These are phyloP conservation scores for Microcaecilia unicolor DNA, from an alignment of 2,797 vertebrate species.

Conservation along the genomic window DNA sequence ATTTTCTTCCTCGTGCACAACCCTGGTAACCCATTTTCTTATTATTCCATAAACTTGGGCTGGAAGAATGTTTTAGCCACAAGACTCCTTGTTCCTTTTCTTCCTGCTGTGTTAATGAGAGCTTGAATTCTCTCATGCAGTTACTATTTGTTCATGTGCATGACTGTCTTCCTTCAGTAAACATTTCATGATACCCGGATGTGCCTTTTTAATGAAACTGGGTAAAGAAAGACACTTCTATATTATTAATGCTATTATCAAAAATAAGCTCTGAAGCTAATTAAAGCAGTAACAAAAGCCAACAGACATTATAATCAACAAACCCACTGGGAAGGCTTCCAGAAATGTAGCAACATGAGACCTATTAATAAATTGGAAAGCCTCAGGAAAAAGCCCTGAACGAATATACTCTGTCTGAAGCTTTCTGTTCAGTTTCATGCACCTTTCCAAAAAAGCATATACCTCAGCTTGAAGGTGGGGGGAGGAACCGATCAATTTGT, in stretches of 20 bases:
- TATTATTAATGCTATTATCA: slow-evolving; percentile 38
- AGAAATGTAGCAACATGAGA: neutral
- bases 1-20: no score
- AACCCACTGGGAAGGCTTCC: slow-evolving; percentile 17
- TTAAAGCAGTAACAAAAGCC: slow-evolving; percentile 23
- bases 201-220: slow-evolving; percentile 15
- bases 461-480: neutral
- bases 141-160: slow-evolving; percentile 27
- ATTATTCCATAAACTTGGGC: no score
- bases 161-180: slow-evolving; percentile 24
- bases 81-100: slow-evolving; percentile 29
- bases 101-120: slow-evolving; percentile 19
- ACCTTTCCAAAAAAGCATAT: no score
- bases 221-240: neutral
- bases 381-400: neutral
- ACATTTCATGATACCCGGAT: slow-evolving; percentile 29
- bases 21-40: no score
- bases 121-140: slow-evolving; percentile 24
- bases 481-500: no score
- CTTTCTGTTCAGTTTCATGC: no score
- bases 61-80: no score
- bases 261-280: slow-evolving; percentile 32
- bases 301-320: slow-evolving; percentile 8
- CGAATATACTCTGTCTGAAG: fast-evolving
- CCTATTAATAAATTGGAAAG: neutral